Evolutionary conservation across 2,113 vertebrate species (phyloP).

Genomic region (Rhinoderma darwinii): DNA sequence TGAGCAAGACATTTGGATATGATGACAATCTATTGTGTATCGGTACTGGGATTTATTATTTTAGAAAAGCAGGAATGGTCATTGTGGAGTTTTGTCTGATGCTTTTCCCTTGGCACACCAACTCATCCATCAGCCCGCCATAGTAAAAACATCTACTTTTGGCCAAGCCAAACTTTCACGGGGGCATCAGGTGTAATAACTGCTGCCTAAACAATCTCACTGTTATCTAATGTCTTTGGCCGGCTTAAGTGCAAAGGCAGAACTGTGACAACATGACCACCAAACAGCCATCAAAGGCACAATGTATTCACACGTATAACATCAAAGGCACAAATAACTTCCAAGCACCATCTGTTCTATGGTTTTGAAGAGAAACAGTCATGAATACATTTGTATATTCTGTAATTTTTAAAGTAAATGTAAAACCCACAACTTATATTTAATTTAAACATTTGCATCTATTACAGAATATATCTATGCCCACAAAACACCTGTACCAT

Average conservation of each 20-base stretch:
- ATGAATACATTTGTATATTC: constrained; percentile 47
- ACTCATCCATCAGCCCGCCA: background rate
- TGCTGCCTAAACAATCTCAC: background rate
- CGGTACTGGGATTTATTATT: no score
- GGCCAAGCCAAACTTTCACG: background rate
- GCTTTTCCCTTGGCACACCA: background rate
- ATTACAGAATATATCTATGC: constrained; percentile 25
- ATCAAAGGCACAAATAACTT: constrained; percentile 41
- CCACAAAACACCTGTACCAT: constrained; percentile 59
- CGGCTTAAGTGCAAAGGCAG: background rate
- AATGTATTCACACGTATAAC: constrained; percentile 6
- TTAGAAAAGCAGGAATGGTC: no score
- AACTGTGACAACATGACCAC: background rate
- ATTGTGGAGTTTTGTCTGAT: no score
- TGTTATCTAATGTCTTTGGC: background rate
- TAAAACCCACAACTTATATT: constrained; percentile 61
- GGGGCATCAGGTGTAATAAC: background rate
- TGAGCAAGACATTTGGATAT: no score
- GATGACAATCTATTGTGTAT: no score
- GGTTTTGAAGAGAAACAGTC: constrained; percentile 62
- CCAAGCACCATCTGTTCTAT: constrained; percentile 66
- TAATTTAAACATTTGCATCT: constrained; percentile 61
- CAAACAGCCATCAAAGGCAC: constrained; percentile 5
- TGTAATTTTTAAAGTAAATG: constrained; percentile 64
- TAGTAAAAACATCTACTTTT: background rate